Evolutionary conservation across 2,797 vertebrate genomes (phyloP).

Genomic region (Denticeps clupeoides): DNA sequence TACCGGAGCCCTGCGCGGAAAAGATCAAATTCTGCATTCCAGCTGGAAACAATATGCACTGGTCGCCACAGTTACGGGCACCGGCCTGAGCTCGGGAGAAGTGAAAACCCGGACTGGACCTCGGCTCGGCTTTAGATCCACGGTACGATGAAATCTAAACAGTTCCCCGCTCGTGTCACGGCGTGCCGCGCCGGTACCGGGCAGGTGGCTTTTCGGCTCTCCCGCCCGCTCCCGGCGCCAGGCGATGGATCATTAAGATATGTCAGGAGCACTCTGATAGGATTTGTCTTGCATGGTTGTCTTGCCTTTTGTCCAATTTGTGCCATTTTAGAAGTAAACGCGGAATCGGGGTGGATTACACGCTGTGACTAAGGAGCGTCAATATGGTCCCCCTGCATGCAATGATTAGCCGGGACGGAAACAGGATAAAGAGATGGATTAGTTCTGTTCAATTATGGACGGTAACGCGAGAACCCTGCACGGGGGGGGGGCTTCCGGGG

Average conservation of each 20-base stretch:
- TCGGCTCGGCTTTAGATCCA: no score
- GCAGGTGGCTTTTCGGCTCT: neutral
- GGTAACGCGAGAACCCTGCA: neutral
- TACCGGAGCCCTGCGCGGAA: constrained; percentile 47
- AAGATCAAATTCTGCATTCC: constrained; percentile 50
- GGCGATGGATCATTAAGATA: constrained; percentile 7
- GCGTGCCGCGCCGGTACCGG: neutral
- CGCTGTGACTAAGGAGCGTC: constrained; percentile 6
- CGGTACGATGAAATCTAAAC: no score
- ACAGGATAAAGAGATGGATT: neutral
- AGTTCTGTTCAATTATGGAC: constrained; percentile 1
- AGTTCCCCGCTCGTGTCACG: no score
- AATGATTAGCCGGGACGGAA: constrained; percentile 3
- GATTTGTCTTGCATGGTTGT: constrained; percentile 3
- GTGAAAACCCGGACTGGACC: no score
- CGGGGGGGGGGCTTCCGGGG: no score
- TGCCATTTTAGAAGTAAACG: constrained; percentile 13
- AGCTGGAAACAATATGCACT: constrained; percentile 41
- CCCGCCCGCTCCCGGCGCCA: neutral
- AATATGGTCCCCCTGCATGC: constrained; percentile 7
- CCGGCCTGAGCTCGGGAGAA: constrained; percentile 7
- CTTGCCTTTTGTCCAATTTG: neutral
- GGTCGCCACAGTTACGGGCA: constrained; percentile 31
- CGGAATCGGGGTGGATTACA: constrained; percentile 17
- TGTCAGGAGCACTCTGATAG: neutral